Percentiles rank a stretch among this genome's conserved stretches.
These are phyloP conservation scores for Schizopygopsis pylzovi DNA, from an alignment of 2,797 vertebrate genomes.

Conservation along the genomic window DNA sequence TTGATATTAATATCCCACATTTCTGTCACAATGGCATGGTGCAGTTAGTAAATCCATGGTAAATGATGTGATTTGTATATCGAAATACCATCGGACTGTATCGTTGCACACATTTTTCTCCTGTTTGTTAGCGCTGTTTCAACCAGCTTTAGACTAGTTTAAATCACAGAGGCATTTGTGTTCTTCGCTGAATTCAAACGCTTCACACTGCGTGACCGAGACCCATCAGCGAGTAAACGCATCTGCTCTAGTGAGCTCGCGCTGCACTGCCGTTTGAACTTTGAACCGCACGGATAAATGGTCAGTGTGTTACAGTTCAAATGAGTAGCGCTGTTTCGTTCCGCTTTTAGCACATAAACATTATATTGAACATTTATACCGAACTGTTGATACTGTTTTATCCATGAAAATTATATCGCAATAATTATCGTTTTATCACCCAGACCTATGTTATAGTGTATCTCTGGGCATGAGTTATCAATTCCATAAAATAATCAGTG, in stretches of 20 bases:
- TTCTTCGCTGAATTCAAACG: background rate
- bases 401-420: background rate
- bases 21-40: background rate
- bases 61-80: background rate
- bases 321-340: background rate
- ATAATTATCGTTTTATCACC: background rate
- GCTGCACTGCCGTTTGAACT: background rate
- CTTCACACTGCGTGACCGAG: background rate
- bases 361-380: background rate
- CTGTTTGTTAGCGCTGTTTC: background rate
- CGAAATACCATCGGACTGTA: background rate
- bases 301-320: background rate
- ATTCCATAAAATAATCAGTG: slow-evolving; percentile 25
- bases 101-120: background rate
- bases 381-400: background rate
- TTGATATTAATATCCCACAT: background rate
- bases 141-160: background rate
- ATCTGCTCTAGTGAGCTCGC: background rate
- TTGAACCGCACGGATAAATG: background rate
- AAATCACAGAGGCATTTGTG: background rate
- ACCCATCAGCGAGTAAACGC: background rate
- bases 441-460: background rate
- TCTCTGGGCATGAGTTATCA: slow-evolving; percentile 2
- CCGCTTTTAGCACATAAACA: background rate
- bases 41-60: background rate